Percentiles rank a stretch among this genome's conserved stretches.
Conservation (phyloP, 2,797 vertebrate genomes). For the Dicrostonyx torquatus region DNA sequence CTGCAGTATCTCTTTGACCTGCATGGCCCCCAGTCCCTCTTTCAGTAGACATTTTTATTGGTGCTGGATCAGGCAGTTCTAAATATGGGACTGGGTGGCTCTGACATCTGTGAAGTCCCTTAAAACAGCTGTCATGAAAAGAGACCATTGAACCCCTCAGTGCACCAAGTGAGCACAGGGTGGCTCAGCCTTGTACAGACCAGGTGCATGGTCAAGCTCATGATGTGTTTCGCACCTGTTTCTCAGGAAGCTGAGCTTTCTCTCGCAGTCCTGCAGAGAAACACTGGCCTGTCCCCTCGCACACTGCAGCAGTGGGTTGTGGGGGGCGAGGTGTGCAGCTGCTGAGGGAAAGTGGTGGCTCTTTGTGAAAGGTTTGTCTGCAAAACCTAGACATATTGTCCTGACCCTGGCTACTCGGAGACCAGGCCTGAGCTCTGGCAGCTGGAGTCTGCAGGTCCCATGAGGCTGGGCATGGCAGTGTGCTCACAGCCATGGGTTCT, state of each 20-base stretch:
- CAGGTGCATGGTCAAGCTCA: neutral
- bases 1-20: neutral
- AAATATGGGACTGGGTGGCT: neutral
- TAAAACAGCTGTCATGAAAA: neutral
- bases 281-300: neutral
- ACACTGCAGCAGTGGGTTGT: no score
- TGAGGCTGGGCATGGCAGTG: neutral
- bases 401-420: neutral
- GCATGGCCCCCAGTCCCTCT: neutral
- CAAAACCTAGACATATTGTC: neutral
- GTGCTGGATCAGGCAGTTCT: neutral
- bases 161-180: neutral
- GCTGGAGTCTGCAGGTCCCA: neutral
- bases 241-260: neutral
- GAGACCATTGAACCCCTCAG: neutral
- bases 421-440: neutral
- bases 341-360: neutral
- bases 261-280: neutral
- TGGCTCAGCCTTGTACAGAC: neutral
- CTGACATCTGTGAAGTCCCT: neutral
- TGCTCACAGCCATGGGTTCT: neutral
- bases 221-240: neutral
- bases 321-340: neutral
- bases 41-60: neutral
- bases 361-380: neutral